A percentile compares a stretch with the other conserved stretches of the same genome.
Evolutionary conservation across 2,888 invertebrate genomes (phyloP).

Genomic region (Campaea margaritaria): DNA sequence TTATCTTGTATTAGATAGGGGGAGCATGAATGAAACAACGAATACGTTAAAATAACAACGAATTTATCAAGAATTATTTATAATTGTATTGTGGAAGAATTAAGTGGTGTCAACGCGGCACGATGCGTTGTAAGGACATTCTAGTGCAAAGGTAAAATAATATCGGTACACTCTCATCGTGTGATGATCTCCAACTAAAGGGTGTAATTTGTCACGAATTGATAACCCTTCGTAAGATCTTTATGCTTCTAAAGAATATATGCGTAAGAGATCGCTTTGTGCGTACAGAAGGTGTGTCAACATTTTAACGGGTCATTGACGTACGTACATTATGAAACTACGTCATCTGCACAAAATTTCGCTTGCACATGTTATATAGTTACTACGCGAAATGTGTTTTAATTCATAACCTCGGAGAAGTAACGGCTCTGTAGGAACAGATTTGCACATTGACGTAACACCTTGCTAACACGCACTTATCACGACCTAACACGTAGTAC

Average conservation of each 20-base stretch:
- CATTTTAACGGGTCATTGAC: background rate
- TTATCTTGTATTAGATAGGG: no score
- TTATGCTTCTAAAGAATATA: background rate
- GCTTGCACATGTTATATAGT: background rate
- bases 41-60: no score
- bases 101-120: no score
- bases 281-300: slow-evolving; percentile 7
- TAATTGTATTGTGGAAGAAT: no score
- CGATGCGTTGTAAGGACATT: no score
- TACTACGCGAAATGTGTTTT: slow-evolving; percentile 2
- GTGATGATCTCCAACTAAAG: no score
- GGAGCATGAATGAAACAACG: no score
- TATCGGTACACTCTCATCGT: no score
- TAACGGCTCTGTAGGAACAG: slow-evolving; percentile 9
- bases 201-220: background rate
- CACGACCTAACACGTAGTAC: slow-evolving; percentile 26
- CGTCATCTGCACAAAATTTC: slow-evolving; percentile 2
- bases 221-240: background rate
- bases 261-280: background rate
- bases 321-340: background rate
- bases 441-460: slow-evolving; percentile 28
- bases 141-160: no score
- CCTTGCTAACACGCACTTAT: slow-evolving; percentile 34
- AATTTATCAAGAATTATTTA: no score
- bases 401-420: slow-evolving; percentile 8